phyloP scores from a whole-genome alignment of 2,888 invertebrate species.

The Pristionchus arcanus region DNA sequence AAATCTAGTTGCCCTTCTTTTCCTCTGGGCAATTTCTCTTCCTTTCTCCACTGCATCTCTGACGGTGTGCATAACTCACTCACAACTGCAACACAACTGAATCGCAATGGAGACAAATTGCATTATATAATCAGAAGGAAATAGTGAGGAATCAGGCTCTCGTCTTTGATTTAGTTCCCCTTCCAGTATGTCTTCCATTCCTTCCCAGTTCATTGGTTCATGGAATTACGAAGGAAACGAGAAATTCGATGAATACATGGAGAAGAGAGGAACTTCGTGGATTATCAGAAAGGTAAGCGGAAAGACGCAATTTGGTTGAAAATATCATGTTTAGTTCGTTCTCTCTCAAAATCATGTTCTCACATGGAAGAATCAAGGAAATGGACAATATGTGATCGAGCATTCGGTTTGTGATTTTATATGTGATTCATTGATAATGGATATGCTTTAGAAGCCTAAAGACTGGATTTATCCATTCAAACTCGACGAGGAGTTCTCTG shows the following conservation, averaged over 20 bases:
- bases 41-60: neutral
- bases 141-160: neutral
- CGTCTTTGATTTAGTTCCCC: neutral
- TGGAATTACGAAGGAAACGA: neutral
- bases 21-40: neutral
- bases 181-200: neutral
- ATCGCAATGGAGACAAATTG: neutral
- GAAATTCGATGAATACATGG: constrained; percentile 18
- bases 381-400: neutral
- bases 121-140: neutral
- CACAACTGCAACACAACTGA: neutral
- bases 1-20: neutral
- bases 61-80: neutral
- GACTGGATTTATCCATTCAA: neutral
- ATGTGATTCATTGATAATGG: neutral
- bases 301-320: neutral
- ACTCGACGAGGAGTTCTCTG: neutral
- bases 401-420: neutral
- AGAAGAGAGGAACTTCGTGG: constrained; percentile 2
- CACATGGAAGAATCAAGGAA: neutral
- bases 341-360: neutral
- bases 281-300: neutral
- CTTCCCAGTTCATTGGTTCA: neutral
- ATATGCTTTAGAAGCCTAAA: neutral
- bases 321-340: neutral